Conservation (phyloP, 2,113 vertebrate genomes). For the Notiomystis cincta region DNA sequence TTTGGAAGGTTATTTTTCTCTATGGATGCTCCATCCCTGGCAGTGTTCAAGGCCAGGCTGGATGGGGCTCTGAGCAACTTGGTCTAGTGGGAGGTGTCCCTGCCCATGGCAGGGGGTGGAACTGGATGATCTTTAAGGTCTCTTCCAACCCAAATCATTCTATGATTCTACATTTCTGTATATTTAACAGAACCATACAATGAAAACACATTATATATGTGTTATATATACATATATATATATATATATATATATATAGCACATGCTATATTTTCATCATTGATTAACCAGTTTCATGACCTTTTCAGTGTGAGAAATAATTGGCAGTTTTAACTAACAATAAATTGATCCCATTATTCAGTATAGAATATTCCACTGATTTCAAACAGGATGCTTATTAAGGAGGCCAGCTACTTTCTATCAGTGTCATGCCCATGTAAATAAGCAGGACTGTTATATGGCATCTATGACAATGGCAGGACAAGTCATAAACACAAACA, state of each 20-base stretch:
- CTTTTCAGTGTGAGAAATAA: constrained; percentile 65
- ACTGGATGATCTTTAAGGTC: not conserved
- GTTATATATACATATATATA: no score
- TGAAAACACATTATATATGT: not conserved
- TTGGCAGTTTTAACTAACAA: constrained; percentile 70
- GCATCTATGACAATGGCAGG: constrained; percentile 47
- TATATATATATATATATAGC: no score
- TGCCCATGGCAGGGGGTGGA: not conserved
- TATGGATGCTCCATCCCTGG: not conserved
- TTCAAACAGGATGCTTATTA: constrained; percentile 59
- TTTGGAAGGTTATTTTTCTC: not conserved
- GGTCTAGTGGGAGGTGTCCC: not conserved
- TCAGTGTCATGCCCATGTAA: constrained; percentile 50
- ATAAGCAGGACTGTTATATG: constrained; percentile 22
- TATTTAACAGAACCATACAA: not conserved
- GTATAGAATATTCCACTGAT: constrained; percentile 58
- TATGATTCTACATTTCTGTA: not conserved
- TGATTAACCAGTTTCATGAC: constrained; percentile 60
- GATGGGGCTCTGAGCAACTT: not conserved
- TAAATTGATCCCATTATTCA: constrained; percentile 74
- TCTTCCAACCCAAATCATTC: not conserved
- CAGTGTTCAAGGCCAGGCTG: not conserved
- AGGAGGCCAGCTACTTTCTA: constrained; percentile 33
- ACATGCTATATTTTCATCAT: constrained; percentile 1
- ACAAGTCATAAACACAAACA: constrained; percentile 72